phyloP scores from a whole-genome alignment of 2,113 vertebrate genomes.

The Mystacornis crossleyi region DNA sequence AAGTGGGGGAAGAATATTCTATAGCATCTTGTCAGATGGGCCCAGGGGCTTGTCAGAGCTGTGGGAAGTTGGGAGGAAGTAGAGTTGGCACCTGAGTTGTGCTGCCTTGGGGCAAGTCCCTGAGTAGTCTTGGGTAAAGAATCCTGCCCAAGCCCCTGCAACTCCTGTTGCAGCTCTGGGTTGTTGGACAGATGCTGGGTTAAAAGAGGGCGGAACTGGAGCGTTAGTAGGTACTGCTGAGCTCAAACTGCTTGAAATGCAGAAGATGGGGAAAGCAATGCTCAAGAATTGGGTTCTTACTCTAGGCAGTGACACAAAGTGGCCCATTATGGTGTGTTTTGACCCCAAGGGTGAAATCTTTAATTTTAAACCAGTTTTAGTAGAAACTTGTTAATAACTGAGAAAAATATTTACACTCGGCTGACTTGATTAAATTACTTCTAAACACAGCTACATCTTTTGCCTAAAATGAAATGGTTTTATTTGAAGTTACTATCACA shows the following conservation, averaged over 20 bases:
- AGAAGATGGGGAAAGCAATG: background rate
- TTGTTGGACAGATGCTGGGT: background rate
- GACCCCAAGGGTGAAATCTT: background rate
- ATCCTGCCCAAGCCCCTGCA: background rate
- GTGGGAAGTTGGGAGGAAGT: background rate
- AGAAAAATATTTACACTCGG: background rate
- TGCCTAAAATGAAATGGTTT: background rate
- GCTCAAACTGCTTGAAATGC: background rate
- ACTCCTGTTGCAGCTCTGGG: rapidly evolving
- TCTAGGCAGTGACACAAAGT: background rate
- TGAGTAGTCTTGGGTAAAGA: background rate
- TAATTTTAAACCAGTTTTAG: background rate
- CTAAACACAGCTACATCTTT: background rate
- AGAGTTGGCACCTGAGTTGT: no score
- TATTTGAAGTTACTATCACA: background rate
- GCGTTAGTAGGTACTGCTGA: background rate
- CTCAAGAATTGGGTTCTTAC: background rate
- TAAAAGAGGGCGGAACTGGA: background rate
- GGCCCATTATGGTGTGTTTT: background rate
- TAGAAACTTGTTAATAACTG: background rate
- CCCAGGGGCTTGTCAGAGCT: background rate
- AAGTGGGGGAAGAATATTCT: background rate
- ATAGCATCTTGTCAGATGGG: background rate
- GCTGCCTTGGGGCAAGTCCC: background rate
- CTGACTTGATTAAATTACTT: background rate